These are phyloP conservation scores for Cydia pomonella DNA, from an alignment of 1,140 invertebrate species.

Conservation along the genomic window DNA sequence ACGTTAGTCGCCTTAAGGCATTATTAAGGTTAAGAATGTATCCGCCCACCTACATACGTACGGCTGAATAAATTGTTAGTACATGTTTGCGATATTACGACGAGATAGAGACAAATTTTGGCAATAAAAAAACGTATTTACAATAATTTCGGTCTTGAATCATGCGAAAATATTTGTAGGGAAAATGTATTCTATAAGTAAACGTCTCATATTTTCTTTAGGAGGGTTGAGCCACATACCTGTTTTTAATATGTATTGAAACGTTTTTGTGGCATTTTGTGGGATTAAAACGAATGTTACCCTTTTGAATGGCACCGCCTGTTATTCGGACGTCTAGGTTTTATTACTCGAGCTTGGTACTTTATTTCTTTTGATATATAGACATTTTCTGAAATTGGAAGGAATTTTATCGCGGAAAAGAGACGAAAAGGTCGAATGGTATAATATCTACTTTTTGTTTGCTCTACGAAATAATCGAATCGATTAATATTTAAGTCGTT, in stretches of 20 bases:
- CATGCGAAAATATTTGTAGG: conserved; percentile 30
- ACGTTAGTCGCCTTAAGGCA: conserved; percentile 6
- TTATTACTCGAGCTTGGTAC: background rate
- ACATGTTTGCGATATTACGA: conserved; percentile 31
- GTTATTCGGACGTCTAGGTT: conserved; percentile 11
- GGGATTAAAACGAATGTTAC: conserved; percentile 21
- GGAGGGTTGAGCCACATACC: conserved; percentile 23
- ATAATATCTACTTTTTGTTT: background rate
- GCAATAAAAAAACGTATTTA: conserved; percentile 33
- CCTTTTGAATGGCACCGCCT: background rate
- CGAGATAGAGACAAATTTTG: conserved; percentile 32
- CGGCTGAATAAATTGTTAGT: conserved; percentile 26
- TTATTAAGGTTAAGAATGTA: conserved; percentile 28
- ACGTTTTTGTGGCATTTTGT: background rate
- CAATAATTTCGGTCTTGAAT: conserved; percentile 32
- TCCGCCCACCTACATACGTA: conserved; percentile 30
- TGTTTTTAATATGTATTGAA: conserved; percentile 16
- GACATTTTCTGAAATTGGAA: background rate
- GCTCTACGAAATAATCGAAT: background rate
- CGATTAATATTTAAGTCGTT: background rate
- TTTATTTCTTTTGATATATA: background rate
- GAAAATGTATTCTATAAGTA: conserved; percentile 28
- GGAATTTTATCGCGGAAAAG: background rate
- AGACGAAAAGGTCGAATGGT: background rate
- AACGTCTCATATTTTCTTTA: conserved; percentile 32